Conservation (phyloP, 2,888 invertebrate species). For the Escarpia spicata region DNA sequence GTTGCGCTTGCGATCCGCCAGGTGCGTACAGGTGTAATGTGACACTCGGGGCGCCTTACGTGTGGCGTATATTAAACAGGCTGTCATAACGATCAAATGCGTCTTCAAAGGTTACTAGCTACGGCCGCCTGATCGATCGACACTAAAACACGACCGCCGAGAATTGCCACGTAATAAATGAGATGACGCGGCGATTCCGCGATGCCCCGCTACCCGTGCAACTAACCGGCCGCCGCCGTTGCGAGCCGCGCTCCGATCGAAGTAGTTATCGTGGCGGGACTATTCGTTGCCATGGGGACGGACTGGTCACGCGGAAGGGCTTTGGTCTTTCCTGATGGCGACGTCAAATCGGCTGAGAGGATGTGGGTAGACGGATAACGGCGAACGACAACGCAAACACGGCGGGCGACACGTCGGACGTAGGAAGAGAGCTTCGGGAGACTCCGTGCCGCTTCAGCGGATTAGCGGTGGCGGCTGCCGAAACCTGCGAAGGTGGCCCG, state of each 20-base stretch:
- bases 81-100: constrained; percentile 16
- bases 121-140: background rate
- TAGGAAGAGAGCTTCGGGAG: background rate
- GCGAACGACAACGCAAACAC: background rate
- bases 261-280: background rate
- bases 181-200: background rate
- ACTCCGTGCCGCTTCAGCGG: background rate
- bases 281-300: background rate
- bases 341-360: background rate
- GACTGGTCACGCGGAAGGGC: constrained; percentile 13
- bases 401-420: too few species aligned
- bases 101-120: constrained; percentile 9
- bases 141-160: constrained; percentile 11
- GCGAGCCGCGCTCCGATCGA: background rate
- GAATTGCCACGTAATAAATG: constrained; percentile 13
- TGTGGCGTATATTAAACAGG: constrained; percentile 5
- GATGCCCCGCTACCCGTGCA: background rate
- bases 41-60: background rate
- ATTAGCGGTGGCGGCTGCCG: background rate
- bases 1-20: background rate
- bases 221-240: background rate
- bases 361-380: background rate
- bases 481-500: background rate
- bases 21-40: constrained; percentile 5
- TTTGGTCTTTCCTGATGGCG: background rate